phyloP scores from a whole-genome alignment of 2,113 vertebrate species.

The Lagopus leucura region DNA sequence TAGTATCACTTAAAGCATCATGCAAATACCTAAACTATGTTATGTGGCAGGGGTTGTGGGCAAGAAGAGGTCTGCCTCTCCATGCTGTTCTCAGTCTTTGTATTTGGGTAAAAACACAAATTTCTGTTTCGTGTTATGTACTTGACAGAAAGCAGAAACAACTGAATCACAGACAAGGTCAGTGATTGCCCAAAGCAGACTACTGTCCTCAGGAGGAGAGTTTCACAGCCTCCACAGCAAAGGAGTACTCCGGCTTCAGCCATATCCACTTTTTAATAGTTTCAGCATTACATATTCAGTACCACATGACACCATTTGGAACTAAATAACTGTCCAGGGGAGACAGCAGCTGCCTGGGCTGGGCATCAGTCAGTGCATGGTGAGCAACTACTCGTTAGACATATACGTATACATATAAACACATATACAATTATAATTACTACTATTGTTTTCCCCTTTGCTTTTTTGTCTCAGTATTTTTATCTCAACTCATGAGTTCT shows the following conservation, averaged over 20 bases:
- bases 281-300: background rate
- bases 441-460: background rate
- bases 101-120: background rate
- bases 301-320: background rate
- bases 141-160: background rate
- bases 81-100: background rate
- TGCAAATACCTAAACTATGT: background rate
- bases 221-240: background rate
- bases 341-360: background rate
- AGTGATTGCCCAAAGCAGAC: accelerated
- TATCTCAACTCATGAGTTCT: background rate
- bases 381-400: background rate
- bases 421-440: background rate
- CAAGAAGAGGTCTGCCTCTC: background rate
- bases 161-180: background rate
- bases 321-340: background rate
- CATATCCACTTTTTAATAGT: background rate
- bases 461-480: background rate
- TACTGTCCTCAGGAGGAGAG: background rate
- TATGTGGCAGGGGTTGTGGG: accelerated
- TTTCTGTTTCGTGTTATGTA: background rate
- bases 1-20: background rate
- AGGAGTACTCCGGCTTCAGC: background rate
- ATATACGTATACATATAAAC: too few species aligned
- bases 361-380: background rate